A percentile compares a stretch with the other conserved stretches of the same genome.
Evolutionary conservation across 2,113 vertebrate species (phyloP).

Genomic region (Orcinus orca): DNA sequence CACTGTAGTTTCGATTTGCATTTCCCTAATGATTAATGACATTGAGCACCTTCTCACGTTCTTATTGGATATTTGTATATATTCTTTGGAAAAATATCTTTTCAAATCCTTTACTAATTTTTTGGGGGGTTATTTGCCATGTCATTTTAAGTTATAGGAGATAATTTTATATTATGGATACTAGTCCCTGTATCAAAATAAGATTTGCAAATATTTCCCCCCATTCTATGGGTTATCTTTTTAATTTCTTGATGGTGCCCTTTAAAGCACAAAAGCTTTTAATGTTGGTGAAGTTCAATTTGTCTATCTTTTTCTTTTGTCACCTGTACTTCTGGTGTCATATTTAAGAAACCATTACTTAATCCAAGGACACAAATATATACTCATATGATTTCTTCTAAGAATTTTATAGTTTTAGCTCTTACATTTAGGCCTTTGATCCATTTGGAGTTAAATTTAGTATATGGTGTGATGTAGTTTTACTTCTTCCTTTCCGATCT

Average conservation of each 20-base stretch:
- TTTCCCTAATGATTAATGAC: not conserved
- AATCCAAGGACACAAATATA: not conserved
- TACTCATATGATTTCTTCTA: not conserved
- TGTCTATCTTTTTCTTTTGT: not conserved
- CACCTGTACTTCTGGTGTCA: not conserved
- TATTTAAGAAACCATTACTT: not conserved
- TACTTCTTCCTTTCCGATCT: not conserved
- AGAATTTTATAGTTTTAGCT: not conserved
- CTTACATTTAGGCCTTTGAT: not conserved
- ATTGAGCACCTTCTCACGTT: not conserved
- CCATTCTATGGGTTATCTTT: not conserved
- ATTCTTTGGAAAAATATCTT: not conserved
- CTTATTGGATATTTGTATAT: not conserved
- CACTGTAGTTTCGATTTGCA: not conserved
- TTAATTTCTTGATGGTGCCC: not conserved
- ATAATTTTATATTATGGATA: not conserved
- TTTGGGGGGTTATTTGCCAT: not conserved
- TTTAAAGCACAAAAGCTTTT: not conserved
- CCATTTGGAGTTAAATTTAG: not conserved
- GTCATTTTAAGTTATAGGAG: not conserved
- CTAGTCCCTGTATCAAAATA: not conserved
- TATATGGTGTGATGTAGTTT: not conserved
- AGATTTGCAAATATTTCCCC: not conserved
- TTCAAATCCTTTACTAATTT: not conserved
- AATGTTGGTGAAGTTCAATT: not conserved